phyloP scores from a whole-genome alignment of 2,888 invertebrate species.

The Callimorpha dominula region DNA sequence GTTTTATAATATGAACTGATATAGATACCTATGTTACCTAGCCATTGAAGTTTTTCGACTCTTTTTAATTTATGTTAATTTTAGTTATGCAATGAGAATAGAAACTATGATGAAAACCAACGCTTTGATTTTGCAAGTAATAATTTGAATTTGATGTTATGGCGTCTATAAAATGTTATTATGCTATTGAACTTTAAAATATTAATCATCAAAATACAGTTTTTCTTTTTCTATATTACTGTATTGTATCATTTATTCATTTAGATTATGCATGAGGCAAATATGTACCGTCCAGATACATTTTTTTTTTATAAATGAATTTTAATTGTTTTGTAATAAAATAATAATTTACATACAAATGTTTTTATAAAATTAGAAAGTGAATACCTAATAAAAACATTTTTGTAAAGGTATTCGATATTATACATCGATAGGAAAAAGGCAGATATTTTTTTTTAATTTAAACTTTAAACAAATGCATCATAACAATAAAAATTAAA shows the following conservation, averaged over 20 bases:
- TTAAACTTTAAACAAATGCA: too few relatives aligned
- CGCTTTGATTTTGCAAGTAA: neutral
- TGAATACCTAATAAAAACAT: too few relatives aligned
- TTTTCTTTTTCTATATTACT: neutral
- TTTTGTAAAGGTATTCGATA: too few relatives aligned
- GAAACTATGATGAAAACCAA: slow-evolving; percentile 3
- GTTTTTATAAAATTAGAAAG: too few relatives aligned
- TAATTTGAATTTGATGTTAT: slow-evolving; percentile 24
- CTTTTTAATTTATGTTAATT: neutral
- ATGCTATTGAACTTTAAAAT: slow-evolving; percentile 42
- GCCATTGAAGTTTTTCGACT: neutral
- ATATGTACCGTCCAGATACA: neutral
- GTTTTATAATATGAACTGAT: too few relatives aligned
- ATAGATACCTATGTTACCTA: too few relatives aligned
- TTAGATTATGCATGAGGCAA: neutral
- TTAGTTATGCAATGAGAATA: slow-evolving; percentile 5
- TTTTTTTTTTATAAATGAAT: neutral
- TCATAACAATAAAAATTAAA: too few relatives aligned
- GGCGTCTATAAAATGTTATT: slow-evolving; percentile 38
- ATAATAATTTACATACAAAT: neutral
- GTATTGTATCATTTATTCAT: neutral
- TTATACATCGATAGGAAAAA: too few relatives aligned
- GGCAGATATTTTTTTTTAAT: too few relatives aligned
- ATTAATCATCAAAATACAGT: slow-evolving; percentile 19
- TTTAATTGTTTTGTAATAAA: neutral